Evolutionary conservation across 2,113 vertebrate genomes (phyloP).

Genomic region (Menura novaehollandiae): DNA sequence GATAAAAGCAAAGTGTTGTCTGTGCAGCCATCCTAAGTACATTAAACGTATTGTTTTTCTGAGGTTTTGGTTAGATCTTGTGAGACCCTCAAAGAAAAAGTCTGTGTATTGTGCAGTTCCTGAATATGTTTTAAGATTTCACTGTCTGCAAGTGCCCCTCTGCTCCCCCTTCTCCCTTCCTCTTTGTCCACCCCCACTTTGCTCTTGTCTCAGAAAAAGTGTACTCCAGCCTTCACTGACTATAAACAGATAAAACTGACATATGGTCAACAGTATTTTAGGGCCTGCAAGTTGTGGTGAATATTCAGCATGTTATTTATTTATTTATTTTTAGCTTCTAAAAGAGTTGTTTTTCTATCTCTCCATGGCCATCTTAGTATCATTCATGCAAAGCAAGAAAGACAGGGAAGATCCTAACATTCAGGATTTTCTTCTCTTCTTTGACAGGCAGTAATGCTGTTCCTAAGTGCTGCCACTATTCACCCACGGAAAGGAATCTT

Average conservation of each 20-base stretch:
- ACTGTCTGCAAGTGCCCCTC: neutral
- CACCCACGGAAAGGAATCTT: neutral
- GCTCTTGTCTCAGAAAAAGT: neutral
- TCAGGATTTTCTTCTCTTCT: slow-evolving; percentile 65
- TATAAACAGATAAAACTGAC: neutral
- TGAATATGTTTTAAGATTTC: neutral
- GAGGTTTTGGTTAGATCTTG: neutral
- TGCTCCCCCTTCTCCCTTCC: accelerated
- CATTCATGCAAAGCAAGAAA: slow-evolving; percentile 72
- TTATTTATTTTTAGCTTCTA: slow-evolving; percentile 51
- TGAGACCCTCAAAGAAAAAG: neutral
- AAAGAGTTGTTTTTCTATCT: slow-evolving; percentile 75
- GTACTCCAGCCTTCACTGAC: neutral
- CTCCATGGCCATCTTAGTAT: slow-evolving; percentile 73
- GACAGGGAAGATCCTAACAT: slow-evolving; percentile 58
- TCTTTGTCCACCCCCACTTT: neutral
- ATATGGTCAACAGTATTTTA: neutral
- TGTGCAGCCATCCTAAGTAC: neutral
- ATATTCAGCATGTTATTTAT: neutral
- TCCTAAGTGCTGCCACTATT: slow-evolving; percentile 42
- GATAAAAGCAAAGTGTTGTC: neutral
- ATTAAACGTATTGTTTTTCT: neutral
- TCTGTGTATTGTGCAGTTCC: neutral
- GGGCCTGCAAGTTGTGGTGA: neutral
- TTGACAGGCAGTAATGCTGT: slow-evolving; percentile 61